phyloP scores from a whole-genome alignment of 2,113 vertebrate genomes.

The Butorides virescens region DNA sequence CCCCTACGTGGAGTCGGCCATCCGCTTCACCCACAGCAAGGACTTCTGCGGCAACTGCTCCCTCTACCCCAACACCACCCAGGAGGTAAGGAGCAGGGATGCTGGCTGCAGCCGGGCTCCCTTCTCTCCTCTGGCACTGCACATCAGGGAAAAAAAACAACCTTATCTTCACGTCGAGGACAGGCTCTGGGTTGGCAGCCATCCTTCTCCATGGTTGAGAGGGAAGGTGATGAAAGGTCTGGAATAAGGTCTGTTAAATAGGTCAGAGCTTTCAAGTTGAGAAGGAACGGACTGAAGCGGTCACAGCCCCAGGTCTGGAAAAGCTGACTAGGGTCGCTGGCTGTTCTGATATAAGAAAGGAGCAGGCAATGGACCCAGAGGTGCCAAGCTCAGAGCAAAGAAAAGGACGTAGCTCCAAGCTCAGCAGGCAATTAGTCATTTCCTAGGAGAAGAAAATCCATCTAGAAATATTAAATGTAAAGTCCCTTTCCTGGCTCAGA shows the following conservation, averaged over 20 bases:
- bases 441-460: not conserved
- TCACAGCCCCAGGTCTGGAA: not conserved
- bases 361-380: not conserved
- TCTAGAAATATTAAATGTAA: not conserved
- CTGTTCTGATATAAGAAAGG: not conserved
- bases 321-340: not conserved
- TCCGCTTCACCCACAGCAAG: slow-evolving; percentile 76
- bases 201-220: not conserved
- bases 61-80: slow-evolving; percentile 64
- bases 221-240: not conserved
- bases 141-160: not conserved
- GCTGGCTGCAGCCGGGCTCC: rapidly evolving
- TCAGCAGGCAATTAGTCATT: not conserved
- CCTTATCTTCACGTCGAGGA: rapidly evolving
- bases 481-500: not conserved
- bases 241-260: slow-evolving; percentile 12
- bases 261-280: slow-evolving; percentile 12
- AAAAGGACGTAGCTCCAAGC: not conserved
- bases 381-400: not conserved
- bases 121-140: not conserved
- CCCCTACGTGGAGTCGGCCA: slow-evolving; percentile 83
- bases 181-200: not conserved
- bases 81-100: slow-evolving; percentile 38
- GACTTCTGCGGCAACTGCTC: slow-evolving; percentile 85
- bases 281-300: not conserved